These are phyloP conservation scores for Tetramorium bicarinatum DNA, from an alignment of 2,888 invertebrate species.

Conservation along the genomic window DNA sequence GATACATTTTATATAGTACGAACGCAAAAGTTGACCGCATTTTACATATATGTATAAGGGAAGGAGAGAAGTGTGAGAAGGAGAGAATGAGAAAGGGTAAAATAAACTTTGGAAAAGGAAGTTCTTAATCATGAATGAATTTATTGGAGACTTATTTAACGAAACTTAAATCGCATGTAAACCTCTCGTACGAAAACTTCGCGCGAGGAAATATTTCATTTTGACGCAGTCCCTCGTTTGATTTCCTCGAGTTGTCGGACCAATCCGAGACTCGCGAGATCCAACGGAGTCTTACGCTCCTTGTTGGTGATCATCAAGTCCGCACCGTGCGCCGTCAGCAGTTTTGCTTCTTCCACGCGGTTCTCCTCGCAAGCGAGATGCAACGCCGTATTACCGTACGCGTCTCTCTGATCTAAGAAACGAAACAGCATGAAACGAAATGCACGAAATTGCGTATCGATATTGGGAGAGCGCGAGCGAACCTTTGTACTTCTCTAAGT, in stretches of 20 bases:
- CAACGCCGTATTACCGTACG: slow-evolving; percentile 92
- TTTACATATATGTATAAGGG: slow-evolving; percentile 73
- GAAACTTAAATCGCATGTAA: slow-evolving; percentile 30
- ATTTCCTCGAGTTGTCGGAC: slow-evolving; percentile 74
- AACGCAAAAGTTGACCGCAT: slow-evolving; percentile 79
- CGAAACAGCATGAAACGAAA: slow-evolving; percentile 26
- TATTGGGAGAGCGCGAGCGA: slow-evolving; percentile 20
- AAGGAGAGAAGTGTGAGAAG: slow-evolving; percentile 46
- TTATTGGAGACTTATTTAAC: slow-evolving; percentile 49
- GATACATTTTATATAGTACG: slow-evolving; percentile 85
- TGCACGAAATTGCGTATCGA: slow-evolving; percentile 32
- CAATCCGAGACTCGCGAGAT: slow-evolving; percentile 85
- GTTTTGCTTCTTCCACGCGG: slow-evolving; percentile 89
- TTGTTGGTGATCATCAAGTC: slow-evolving; percentile 89
- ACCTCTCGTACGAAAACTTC: not conserved
- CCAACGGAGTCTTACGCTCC: slow-evolving; percentile 90
- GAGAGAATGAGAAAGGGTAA: slow-evolving; percentile 70
- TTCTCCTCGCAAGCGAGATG: slow-evolving; percentile 95
- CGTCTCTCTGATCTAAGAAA: slow-evolving; percentile 88
- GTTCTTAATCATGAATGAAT: slow-evolving; percentile 59
- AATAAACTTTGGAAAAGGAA: slow-evolving; percentile 74
- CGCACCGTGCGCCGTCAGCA: slow-evolving; percentile 90
- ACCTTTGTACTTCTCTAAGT: slow-evolving; percentile 51
- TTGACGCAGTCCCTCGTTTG: slow-evolving; percentile 45
- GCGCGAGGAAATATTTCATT: slow-evolving; percentile 21